phyloP scores from a whole-genome alignment of 2,888 invertebrate genomes.

The Bombylius discolor region DNA sequence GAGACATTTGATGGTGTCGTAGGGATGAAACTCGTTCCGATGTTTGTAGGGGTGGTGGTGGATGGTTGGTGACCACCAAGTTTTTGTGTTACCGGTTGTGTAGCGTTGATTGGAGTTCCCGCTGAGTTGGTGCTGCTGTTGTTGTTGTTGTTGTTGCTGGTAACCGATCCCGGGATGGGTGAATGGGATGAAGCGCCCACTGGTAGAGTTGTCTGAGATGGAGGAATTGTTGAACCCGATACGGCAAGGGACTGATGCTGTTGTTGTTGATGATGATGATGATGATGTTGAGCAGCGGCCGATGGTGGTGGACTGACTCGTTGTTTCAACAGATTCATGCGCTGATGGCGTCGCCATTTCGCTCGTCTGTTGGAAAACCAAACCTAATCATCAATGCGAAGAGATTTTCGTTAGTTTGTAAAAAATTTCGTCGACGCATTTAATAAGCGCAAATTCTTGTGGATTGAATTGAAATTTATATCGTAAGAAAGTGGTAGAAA shows the following conservation, averaged over 20 bases:
- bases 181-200: constrained; percentile 10
- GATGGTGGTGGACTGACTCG: constrained; percentile 50
- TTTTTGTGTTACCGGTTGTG: constrained; percentile 6
- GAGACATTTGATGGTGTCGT: constrained; percentile 5
- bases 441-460: background rate
- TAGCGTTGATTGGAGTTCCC: background rate
- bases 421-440: constrained; percentile 13
- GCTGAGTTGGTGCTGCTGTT: constrained; percentile 1
- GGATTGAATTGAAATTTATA: constrained; percentile 3
- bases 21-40: constrained; percentile 9
- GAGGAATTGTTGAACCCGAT: background rate
- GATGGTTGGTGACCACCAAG: constrained; percentile 23
- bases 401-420: constrained; percentile 41
- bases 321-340: constrained; percentile 84
- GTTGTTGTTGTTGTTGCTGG: constrained; percentile 7
- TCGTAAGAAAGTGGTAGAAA: background rate
- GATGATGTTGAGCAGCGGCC: constrained; percentile 34
- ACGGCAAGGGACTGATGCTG: background rate
- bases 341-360: constrained; percentile 94
- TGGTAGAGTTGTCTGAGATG: constrained; percentile 2
- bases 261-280: constrained; percentile 27
- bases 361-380: constrained; percentile 99
- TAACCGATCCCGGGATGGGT: constrained; percentile 8
- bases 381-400: constrained; percentile 74
- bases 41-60: constrained; percentile 25